These are phyloP conservation scores for Lepidocolaptes lacrymiger DNA, from an alignment of 2,797 vertebrate species.

Conservation along the genomic window DNA sequence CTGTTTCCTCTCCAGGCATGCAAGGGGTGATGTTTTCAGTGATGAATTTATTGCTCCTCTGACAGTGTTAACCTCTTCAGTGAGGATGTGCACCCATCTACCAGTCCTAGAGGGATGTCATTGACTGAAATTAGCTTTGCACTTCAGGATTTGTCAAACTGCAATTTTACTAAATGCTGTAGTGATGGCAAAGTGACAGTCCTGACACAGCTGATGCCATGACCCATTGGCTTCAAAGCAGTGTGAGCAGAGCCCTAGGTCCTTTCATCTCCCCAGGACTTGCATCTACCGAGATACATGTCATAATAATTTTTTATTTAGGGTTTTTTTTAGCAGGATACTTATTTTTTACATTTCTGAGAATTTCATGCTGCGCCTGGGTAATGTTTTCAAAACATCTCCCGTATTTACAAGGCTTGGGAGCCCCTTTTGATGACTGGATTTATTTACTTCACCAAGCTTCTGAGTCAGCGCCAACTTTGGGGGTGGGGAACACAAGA, in stretches of 20 bases:
- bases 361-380: neutral
- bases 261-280: neutral
- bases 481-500: neutral
- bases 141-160: neutral
- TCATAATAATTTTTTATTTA: neutral
- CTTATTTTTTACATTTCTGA: neutral
- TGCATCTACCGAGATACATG: neutral
- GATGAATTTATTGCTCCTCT: neutral
- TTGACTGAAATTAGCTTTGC: conserved; percentile 6
- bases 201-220: neutral
- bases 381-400: neutral
- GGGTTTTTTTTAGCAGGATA: neutral
- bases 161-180: conserved; percentile 14
- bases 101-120: neutral
- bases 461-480: neutral
- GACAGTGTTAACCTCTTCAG: conserved; percentile 4
- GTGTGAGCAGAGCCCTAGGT: neutral
- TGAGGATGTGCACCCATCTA: neutral
- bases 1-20: neutral
- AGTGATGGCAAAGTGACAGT: neutral
- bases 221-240: neutral
- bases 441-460: neutral
- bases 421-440: neutral
- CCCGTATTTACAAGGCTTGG: neutral
- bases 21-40: neutral